phyloP scores from a whole-genome alignment of 2,113 vertebrate species.

The Hyperoodon ampullatus region DNA sequence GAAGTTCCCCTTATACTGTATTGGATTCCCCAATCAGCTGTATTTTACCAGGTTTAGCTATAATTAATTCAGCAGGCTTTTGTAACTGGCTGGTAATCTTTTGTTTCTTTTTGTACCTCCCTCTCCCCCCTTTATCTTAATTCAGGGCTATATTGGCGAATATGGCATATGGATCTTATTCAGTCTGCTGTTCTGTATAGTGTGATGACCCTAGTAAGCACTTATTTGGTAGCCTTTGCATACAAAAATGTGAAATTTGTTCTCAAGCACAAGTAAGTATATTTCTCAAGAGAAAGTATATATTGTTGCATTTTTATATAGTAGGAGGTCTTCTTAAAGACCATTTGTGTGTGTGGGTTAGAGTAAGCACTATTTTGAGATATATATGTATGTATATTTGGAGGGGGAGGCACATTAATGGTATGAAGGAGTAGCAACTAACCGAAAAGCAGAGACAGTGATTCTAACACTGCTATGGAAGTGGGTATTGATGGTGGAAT shows the following conservation, averaged over 20 bases:
- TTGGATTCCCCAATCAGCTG: background rate
- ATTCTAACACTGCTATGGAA: background rate
- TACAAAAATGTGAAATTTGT: constrained; percentile 99
- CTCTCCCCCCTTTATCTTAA: background rate
- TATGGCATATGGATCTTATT: constrained; percentile 99
- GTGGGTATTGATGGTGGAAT: background rate
- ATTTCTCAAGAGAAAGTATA: background rate
- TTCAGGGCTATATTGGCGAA: constrained; percentile 97
- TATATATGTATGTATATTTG: background rate
- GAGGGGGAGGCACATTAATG: background rate
- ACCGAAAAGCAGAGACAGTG: background rate
- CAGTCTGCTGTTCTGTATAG: constrained; percentile 98
- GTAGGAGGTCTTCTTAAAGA: background rate
- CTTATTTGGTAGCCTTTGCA: constrained; percentile 97
- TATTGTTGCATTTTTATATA: background rate
- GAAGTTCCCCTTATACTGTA: background rate
- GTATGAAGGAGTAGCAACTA: background rate
- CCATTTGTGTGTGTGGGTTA: background rate
- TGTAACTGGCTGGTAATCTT: constrained; percentile 5
- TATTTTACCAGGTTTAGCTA: background rate
- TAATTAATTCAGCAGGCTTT: background rate
- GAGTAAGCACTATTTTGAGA: background rate
- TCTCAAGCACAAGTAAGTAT: constrained; percentile 97
- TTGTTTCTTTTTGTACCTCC: background rate
- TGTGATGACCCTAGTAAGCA: constrained; percentile 98